Conservation (phyloP, 2,888 invertebrate species). For the Elgonia sp. region DNA sequence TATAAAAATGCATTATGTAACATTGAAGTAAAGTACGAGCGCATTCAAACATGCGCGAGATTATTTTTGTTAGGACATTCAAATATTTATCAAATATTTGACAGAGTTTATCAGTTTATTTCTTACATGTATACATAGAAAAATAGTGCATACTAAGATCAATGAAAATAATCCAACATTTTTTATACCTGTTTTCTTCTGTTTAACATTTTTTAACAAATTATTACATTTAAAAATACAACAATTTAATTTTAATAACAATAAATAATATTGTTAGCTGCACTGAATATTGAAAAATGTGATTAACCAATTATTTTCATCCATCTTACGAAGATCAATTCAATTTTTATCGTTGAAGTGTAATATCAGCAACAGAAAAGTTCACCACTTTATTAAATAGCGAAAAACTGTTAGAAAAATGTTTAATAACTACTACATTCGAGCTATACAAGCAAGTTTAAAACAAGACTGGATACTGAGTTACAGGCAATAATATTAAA, state of each 20-base stretch:
- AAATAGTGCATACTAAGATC: background rate
- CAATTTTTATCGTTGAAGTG: background rate
- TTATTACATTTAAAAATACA: no score
- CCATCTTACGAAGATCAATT: constrained; percentile 2
- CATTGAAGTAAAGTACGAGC: constrained; percentile 78
- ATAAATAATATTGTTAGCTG: background rate
- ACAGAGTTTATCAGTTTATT: background rate
- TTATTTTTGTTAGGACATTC: background rate
- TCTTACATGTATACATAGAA: background rate
- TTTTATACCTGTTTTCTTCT: no score
- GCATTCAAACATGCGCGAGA: constrained; percentile 78
- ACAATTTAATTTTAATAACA: background rate
- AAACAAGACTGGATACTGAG: background rate
- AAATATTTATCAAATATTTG: background rate
- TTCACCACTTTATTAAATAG: constrained; percentile 6
- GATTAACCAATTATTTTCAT: background rate
- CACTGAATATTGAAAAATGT: no score
- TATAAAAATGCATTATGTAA: constrained; percentile 82
- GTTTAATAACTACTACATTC: background rate
- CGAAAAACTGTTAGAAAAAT: background rate
- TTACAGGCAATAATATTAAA: background rate
- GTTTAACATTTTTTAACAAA: no score
- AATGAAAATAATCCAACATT: background rate
- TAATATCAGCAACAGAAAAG: background rate
- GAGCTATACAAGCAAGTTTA: constrained; percentile 8